Conservation (phyloP, 2,888 invertebrate species). For the Rhopalosiphum nymphaeae region DNA sequence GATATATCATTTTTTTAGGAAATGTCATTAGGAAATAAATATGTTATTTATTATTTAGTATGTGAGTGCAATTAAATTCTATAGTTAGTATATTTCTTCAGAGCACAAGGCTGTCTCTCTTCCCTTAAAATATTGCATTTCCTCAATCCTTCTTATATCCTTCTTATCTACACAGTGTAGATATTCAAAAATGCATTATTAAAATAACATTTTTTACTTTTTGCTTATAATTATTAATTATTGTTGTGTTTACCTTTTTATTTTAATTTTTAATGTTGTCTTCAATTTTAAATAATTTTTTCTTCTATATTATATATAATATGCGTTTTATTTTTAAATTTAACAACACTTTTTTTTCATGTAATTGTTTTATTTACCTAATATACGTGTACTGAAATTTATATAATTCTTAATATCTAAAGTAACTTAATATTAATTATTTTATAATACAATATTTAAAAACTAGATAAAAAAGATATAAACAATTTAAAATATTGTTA, state of each 20-base stretch:
- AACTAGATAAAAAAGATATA: neutral
- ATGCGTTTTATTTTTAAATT: neutral
- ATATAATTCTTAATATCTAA: neutral
- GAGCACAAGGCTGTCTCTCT: neutral
- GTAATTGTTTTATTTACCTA: neutral
- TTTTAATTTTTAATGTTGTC: constrained; percentile 23
- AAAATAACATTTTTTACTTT: neutral
- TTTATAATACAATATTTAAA: neutral
- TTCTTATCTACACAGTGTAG: neutral
- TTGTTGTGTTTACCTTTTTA: neutral
- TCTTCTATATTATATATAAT: neutral
- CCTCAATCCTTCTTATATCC: neutral
- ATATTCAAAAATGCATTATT: constrained; percentile 32
- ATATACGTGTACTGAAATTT: neutral
- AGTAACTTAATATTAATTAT: neutral
- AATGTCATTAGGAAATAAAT: neutral
- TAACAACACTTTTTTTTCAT: neutral
- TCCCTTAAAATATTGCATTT: neutral
- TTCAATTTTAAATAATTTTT: neutral
- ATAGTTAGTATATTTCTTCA: constrained; percentile 8
- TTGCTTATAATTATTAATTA: neutral
- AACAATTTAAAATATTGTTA: neutral
- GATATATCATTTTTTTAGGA: neutral
- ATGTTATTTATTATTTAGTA: neutral
- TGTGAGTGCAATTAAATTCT: constrained; percentile 7